Evolutionary conservation across 2,888 invertebrate species (phyloP).

Genomic region (Drosophila lutescens): DNA sequence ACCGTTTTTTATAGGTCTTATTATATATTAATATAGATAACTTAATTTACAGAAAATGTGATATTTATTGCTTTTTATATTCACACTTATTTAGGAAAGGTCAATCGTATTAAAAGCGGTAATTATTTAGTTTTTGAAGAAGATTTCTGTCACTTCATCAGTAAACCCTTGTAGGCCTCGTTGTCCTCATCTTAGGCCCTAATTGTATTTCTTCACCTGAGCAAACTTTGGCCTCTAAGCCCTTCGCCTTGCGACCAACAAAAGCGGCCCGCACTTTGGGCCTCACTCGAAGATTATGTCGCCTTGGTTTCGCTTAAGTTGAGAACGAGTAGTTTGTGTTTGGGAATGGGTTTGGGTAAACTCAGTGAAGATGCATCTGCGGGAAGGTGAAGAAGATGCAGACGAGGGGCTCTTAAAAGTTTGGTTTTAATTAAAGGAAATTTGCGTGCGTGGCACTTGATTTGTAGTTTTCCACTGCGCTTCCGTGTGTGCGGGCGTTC

Average conservation of each 20-base stretch:
- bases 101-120: too few species aligned
- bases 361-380: constrained; percentile 34
- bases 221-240: constrained; percentile 37
- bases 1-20: too few species aligned
- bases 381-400: constrained; percentile 13
- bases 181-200: constrained; percentile 6
- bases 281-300: constrained; percentile 28
- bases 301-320: constrained; percentile 29
- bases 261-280: constrained; percentile 36
- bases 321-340: constrained; percentile 36
- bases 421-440: constrained; percentile 78
- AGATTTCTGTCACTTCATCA: not conserved
- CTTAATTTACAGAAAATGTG: too few species aligned
- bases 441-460: constrained; percentile 76
- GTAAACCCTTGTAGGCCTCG: not conserved
- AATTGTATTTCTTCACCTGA: constrained; percentile 41
- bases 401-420: constrained; percentile 68
- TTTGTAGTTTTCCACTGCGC: constrained; percentile 70
- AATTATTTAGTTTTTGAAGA: not conserved
- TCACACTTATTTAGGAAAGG: too few species aligned
- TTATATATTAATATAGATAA: too few species aligned
- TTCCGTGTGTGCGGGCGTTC: constrained; percentile 45
- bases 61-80: too few species aligned
- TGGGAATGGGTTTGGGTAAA: not conserved
- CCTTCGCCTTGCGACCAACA: constrained; percentile 20